Conservation (phyloP, 1,140 invertebrate species). For the Drosophila sp. region DNA sequence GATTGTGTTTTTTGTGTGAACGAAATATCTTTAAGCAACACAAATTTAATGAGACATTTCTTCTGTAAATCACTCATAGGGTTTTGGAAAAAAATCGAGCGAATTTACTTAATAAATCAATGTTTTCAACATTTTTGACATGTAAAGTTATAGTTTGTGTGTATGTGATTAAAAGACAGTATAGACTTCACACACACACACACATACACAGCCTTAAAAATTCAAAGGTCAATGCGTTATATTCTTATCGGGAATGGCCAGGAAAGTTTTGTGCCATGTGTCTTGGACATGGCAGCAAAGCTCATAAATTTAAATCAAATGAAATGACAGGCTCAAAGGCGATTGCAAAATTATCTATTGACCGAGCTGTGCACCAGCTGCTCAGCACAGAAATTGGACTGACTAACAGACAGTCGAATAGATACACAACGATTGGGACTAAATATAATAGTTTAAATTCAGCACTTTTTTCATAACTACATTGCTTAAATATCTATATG, state of each 20-base stretch:
- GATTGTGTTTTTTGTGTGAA: no score
- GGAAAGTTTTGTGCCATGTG: conserved; percentile 53
- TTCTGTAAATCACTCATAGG: no score
- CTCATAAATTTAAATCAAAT: conserved; percentile 78
- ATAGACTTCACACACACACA: conserved; percentile 3
- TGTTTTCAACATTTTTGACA: conserved; percentile 3
- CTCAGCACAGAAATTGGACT: conserved; percentile 14
- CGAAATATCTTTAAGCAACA: no score
- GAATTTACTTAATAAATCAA: conserved; percentile 7
- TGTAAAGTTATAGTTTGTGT: neutral
- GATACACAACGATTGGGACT: neutral
- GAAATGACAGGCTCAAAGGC: conserved; percentile 58
- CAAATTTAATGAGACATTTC: no score
- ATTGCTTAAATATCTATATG: no score
- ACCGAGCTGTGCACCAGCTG: conserved; percentile 38
- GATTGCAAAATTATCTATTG: conserved; percentile 69
- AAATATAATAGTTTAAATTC: no score
- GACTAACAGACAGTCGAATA: neutral
- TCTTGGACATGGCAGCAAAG: conserved; percentile 54
- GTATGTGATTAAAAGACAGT: conserved; percentile 2
- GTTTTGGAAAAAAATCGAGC: neutral
- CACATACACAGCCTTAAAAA: neutral
- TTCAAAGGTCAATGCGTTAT: neutral
- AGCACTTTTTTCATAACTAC: no score
- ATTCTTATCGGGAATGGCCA: conserved; percentile 31